These are phyloP conservation scores for Cryptus armator DNA, from an alignment of 2,888 invertebrate species.

Conservation along the genomic window DNA sequence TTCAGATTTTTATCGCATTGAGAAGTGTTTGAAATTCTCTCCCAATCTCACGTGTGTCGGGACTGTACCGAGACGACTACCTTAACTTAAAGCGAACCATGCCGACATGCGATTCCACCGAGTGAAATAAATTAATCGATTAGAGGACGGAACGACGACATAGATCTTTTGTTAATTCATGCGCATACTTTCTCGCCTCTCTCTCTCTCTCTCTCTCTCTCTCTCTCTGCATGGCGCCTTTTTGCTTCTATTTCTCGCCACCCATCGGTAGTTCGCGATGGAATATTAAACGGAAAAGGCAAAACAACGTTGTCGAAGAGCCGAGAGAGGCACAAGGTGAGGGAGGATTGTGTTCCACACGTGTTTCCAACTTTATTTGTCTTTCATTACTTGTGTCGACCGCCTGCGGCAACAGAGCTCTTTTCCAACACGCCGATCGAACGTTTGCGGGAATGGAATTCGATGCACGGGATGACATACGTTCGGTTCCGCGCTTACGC, in stretches of 20 bases:
- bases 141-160: conserved; percentile 14
- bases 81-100: conserved; percentile 57
- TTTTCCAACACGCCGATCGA: conserved; percentile 40
- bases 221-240: neutral
- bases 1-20: no score
- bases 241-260: conserved; percentile 4
- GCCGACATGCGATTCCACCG: conserved; percentile 33
- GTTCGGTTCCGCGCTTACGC: conserved; percentile 47
- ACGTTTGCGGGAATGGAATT: conserved; percentile 48
- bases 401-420: conserved; percentile 1
- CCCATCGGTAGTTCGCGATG: neutral
- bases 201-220: conserved; percentile 26
- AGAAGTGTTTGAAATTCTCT: no score
- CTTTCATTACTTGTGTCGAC: conserved; percentile 60
- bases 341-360: conserved; percentile 24
- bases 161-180: conserved; percentile 45
- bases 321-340: neutral
- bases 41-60: no score
- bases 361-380: conserved; percentile 53
- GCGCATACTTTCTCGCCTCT: neutral
- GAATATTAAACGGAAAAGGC: conserved; percentile 28
- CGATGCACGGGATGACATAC: conserved; percentile 24
- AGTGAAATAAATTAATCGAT: conserved; percentile 41
- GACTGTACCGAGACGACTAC: no score
- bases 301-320: conserved; percentile 19